Evolutionary conservation across 2,888 invertebrate species (phyloP), one percentile per base, ranked within the genome.

Genomic region (Melanostoma mellinum): DNA sequence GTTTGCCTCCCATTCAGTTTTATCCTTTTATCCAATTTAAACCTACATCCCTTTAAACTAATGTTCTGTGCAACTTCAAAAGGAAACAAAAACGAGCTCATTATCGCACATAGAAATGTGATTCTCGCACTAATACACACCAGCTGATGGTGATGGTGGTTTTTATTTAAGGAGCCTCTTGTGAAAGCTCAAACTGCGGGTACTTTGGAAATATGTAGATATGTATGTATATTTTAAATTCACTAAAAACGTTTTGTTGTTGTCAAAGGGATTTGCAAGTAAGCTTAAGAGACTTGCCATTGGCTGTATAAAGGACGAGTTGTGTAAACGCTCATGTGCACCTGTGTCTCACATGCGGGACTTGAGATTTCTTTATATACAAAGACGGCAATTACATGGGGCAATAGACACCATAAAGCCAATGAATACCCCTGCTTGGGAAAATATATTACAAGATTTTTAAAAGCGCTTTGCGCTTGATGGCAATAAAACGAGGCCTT

Each of bases 381-480:
- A 20, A 20, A 20, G 20, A 20, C 44, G 61, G 71, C 50, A 30
- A 48, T 58, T 46, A 42, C 30, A 56, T 8, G 48, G n/a, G 9
- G 42, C 40, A 56, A 33, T 58, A 38, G 68, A 55, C 46, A 32
- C 35, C 42, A 36, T 8, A 30, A 65, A 65, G 73, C 56, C 63
- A 73, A 65, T 63, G 56, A 65, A 65, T 46, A 68, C 68, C 68
- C 38, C 40, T 55, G 40, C 20, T n/a, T 76, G 2, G 9, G 30
- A 53, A 68, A 68, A 61, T 76, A 76, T 68, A 76, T 76, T 76
- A 55, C 53, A 61, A 60, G 60, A 48, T 55, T 33, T 36, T 76
- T 76, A 55, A 69, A 53, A 46, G 48, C 65, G 73, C 1, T 20
- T 20, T 65, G 20, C 20, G 53, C 40, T 20, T 20, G 20, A 20